These are phyloP conservation scores for Drosophila koepferae DNA, from an alignment of 2,888 invertebrate genomes.

Conservation along the genomic window DNA sequence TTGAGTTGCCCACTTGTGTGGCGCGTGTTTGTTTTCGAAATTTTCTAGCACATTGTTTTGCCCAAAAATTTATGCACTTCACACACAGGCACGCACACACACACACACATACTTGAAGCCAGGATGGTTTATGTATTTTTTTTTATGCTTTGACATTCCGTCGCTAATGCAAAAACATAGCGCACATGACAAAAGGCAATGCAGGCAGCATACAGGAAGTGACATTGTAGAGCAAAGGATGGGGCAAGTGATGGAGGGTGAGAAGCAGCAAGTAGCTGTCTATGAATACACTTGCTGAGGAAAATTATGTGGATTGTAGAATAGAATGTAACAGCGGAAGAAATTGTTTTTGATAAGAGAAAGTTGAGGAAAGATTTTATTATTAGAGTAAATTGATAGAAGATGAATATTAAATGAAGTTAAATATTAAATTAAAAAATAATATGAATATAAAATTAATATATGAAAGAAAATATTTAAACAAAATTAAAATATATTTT, in stretches of 20 bases:
- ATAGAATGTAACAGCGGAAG: background rate
- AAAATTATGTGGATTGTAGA: background rate
- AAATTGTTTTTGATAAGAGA: background rate
- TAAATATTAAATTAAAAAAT: too few relatives aligned
- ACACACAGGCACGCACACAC: background rate
- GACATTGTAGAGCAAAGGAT: too few relatives aligned
- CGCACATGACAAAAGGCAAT: slow-evolving; percentile 15
- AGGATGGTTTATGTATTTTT: slow-evolving; percentile 12
- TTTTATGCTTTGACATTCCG: slow-evolving; percentile 58
- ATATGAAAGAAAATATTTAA: too few relatives aligned
- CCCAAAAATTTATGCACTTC: slow-evolving; percentile 59
- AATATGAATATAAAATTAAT: too few relatives aligned
- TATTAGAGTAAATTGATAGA: too few relatives aligned
- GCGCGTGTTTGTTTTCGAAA: slow-evolving; percentile 74
- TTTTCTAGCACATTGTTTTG: slow-evolving; percentile 71
- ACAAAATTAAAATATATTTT: too few relatives aligned
- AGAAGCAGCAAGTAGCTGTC: background rate
- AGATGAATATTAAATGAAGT: too few relatives aligned
- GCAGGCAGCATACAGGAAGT: slow-evolving; percentile 3
- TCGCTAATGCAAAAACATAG: slow-evolving; percentile 42
- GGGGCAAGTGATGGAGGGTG: background rate
- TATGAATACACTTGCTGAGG: slow-evolving; percentile 9
- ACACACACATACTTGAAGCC: background rate
- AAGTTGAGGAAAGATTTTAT: background rate
- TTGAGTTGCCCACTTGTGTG: slow-evolving; percentile 52